Conservation (phyloP, 2,797 vertebrate genomes). For the Otolemur crassicaudatus region DNA sequence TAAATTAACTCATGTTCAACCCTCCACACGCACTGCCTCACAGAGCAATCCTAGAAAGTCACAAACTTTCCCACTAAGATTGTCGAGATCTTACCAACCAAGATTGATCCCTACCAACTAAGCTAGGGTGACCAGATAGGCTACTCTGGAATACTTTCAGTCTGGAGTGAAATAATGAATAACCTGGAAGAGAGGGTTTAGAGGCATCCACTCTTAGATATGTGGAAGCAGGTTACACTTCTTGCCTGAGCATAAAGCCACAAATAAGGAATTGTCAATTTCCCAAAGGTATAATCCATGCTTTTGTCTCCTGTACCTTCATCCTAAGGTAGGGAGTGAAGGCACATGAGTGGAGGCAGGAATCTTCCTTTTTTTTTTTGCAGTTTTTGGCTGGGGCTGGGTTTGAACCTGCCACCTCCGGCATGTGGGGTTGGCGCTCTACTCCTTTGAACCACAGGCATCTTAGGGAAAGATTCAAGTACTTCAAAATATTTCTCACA, state of each 20-base stretch:
- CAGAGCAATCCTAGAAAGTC: not conserved
- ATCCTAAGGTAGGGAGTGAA: not conserved
- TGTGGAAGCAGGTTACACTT: not conserved
- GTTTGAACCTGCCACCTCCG: too few relatives aligned
- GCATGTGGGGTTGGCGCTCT: too few relatives aligned
- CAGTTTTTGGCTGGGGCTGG: too few relatives aligned
- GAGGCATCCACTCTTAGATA: constrained; percentile 18
- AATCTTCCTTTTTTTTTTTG: too few relatives aligned
- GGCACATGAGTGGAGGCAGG: not conserved
- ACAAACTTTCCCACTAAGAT: not conserved
- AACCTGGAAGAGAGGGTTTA: not conserved
- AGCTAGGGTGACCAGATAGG: not conserved
- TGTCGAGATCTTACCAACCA: not conserved
- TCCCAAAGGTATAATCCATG: constrained; percentile 17
- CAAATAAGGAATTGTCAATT: constrained; percentile 5
- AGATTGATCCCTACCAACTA: not conserved
- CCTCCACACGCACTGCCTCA: not conserved
- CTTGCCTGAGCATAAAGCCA: constrained; percentile 1
- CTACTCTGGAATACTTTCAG: not conserved
- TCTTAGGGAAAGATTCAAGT: not conserved
- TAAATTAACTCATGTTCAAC: not conserved
- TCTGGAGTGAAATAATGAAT: not conserved
- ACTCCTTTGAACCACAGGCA: too few relatives aligned
- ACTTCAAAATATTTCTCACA: constrained; percentile 45
- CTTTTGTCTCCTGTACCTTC: not conserved